A percentile compares a stretch with the other conserved stretches of the same genome.
phyloP scores from a whole-genome alignment of 2,797 vertebrate genomes.

The Nannoperca australis region DNA sequence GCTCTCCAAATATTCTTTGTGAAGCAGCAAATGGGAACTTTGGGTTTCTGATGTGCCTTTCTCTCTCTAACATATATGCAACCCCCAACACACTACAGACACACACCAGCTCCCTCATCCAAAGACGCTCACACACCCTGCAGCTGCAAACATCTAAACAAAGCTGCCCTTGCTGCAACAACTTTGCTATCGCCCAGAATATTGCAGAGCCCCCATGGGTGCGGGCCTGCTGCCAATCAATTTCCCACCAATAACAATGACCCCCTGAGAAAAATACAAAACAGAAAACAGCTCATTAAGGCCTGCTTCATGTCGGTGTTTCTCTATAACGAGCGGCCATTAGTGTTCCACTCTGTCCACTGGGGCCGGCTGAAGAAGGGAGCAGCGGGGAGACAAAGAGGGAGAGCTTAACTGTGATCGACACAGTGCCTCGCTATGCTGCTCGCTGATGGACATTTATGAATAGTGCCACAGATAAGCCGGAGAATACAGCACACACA shows the following conservation, averaged over 20 bases:
- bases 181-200: slow-evolving; percentile 64
- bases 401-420: slow-evolving; percentile 72
- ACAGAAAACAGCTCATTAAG: slow-evolving; percentile 82
- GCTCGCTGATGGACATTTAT: slow-evolving; percentile 78
- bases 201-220: slow-evolving; percentile 53
- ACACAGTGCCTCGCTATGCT: slow-evolving; percentile 60
- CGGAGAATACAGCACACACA: slow-evolving; percentile 5
- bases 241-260: slow-evolving; percentile 75
- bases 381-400: slow-evolving; percentile 33
- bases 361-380: slow-evolving; percentile 53
- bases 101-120: slow-evolving; percentile 8
- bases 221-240: slow-evolving; percentile 79
- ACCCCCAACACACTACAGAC: slow-evolving; percentile 17
- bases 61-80: neutral
- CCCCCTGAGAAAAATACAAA: slow-evolving; percentile 70
- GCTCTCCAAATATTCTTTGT: neutral
- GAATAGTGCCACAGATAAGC: slow-evolving; percentile 59
- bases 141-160: slow-evolving; percentile 60
- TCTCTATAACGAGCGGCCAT: slow-evolving; percentile 80
- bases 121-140: slow-evolving; percentile 46
- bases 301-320: slow-evolving; percentile 73
- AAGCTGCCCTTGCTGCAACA: slow-evolving; percentile 64
- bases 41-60: neutral
- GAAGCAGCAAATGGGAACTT: slow-evolving; percentile 7
- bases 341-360: slow-evolving; percentile 72